Evolutionary conservation across 1,140 invertebrate species (phyloP).

Genomic region (Drosophila saltans): DNA sequence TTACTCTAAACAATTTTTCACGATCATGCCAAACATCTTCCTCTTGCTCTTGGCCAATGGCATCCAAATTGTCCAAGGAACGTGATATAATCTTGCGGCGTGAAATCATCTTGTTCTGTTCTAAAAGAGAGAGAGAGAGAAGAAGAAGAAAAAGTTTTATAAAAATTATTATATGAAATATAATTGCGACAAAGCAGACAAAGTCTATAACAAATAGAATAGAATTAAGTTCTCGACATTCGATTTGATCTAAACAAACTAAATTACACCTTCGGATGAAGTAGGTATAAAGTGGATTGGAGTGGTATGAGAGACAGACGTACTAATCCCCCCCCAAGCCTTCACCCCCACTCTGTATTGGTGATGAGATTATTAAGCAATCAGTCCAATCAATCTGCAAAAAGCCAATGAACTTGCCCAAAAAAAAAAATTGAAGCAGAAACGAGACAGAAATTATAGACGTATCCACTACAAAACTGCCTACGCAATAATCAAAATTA

Average conservation of each 20-base stretch:
- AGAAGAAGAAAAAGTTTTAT: slow-evolving; percentile 51
- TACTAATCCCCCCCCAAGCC: slow-evolving; percentile 19
- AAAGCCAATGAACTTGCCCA: slow-evolving; percentile 70
- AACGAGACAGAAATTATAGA: not conserved
- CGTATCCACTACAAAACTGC: slow-evolving; percentile 23
- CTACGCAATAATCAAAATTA: slow-evolving; percentile 12
- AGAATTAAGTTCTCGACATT: slow-evolving; percentile 19
- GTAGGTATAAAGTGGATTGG: not conserved
- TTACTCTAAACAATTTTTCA: slow-evolving; percentile 96
- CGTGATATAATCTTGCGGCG: slow-evolving; percentile 94
- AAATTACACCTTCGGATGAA: slow-evolving; percentile 35
- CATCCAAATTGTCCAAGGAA: slow-evolving; percentile 94
- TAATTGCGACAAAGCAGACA: slow-evolving; percentile 49
- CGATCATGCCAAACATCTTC: slow-evolving; percentile 97
- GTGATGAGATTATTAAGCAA: slow-evolving; percentile 73
- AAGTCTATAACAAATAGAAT: slow-evolving; percentile 31
- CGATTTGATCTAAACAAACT: slow-evolving; percentile 53
- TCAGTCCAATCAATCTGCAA: slow-evolving; percentile 70
- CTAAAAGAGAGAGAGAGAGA: slow-evolving; percentile 33
- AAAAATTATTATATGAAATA: slow-evolving; percentile 63
- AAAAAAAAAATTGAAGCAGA: slow-evolving; percentile 19
- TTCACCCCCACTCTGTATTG: slow-evolving; percentile 22
- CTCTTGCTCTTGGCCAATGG: slow-evolving; percentile 89
- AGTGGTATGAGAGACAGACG: not conserved
- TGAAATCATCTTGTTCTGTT: slow-evolving; percentile 89